phyloP scores from a whole-genome alignment of 2,113 vertebrate genomes.

The Philantomba maxwellii region DNA sequence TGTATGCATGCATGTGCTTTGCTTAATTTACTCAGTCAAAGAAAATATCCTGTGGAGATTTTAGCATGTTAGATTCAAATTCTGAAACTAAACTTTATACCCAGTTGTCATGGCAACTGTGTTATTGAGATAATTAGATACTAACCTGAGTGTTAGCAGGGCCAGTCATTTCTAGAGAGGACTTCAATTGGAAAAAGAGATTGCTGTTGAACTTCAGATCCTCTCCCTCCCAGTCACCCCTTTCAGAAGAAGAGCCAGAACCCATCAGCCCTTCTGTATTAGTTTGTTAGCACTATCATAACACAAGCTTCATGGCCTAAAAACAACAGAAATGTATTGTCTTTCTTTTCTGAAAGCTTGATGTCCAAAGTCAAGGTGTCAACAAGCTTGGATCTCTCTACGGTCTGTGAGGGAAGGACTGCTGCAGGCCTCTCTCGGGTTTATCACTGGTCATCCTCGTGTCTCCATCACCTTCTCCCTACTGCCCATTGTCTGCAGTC shows the following conservation, averaged over 20 bases:
- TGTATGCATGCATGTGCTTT: not conserved
- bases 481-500: not conserved
- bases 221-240: not conserved
- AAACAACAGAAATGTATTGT: not conserved
- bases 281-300: accelerated
- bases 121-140: slow-evolving; percentile 50
- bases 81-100: slow-evolving; percentile 44
- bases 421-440: not conserved
- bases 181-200: not conserved
- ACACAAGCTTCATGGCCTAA: not conserved
- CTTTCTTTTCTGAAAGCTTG: not conserved
- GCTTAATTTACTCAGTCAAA: slow-evolving; percentile 32
- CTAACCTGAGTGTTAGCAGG: not conserved
- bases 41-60: slow-evolving; percentile 34
- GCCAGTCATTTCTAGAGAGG: not conserved
- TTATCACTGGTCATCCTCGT: accelerated
- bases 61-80: slow-evolving; percentile 40
- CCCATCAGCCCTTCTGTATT: too few species aligned
- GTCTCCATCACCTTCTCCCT: accelerated
- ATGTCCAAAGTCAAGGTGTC: not conserved
- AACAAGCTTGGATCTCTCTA: not conserved
- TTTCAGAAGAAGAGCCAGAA: not conserved
- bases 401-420: too few species aligned
- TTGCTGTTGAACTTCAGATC: not conserved
- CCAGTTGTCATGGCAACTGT: slow-evolving; percentile 62